A percentile compares a stretch with the other conserved stretches of the same genome.
Evolutionary conservation across 2,797 vertebrate species (phyloP).

Genomic region (Notolepis coatsorum): DNA sequence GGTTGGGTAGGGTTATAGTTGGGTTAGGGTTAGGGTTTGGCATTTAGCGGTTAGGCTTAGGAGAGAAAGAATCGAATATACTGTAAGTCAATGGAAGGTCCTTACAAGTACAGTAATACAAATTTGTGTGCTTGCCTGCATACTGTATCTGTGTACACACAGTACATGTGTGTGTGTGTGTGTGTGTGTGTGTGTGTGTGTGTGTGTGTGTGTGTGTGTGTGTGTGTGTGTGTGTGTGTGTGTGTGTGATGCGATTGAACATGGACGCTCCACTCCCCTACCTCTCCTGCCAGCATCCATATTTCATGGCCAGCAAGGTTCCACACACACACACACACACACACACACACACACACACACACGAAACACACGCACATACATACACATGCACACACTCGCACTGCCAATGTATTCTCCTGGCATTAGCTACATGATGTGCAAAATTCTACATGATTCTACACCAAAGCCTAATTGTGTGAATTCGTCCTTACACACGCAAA

Average conservation of each 20-base stretch:
- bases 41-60: neutral
- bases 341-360: neutral
- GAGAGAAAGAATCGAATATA: neutral
- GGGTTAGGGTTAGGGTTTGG: too few species aligned
- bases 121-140: neutral
- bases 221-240: neutral
- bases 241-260: constrained; percentile 47
- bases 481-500: constrained; percentile 29
- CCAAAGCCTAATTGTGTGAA: constrained; percentile 40
- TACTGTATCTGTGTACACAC: too few species aligned
- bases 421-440: constrained; percentile 30
- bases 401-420: constrained; percentile 15
- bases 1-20: too few species aligned
- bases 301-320: constrained; percentile 61
- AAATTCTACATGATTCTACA: constrained; percentile 44
- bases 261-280: constrained; percentile 57
- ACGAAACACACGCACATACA: constrained; percentile 1
- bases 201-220: neutral
- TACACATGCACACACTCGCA: neutral
- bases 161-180: constrained; percentile 2
- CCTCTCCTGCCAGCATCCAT: constrained; percentile 61
- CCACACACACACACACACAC: constrained; percentile 20
- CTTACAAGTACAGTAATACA: neutral
- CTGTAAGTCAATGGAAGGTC: neutral
- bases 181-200: constrained; percentile 4